These are phyloP conservation scores for Plagiodera versicolora DNA, from an alignment of 2,888 invertebrate genomes.

Conservation along the genomic window DNA sequence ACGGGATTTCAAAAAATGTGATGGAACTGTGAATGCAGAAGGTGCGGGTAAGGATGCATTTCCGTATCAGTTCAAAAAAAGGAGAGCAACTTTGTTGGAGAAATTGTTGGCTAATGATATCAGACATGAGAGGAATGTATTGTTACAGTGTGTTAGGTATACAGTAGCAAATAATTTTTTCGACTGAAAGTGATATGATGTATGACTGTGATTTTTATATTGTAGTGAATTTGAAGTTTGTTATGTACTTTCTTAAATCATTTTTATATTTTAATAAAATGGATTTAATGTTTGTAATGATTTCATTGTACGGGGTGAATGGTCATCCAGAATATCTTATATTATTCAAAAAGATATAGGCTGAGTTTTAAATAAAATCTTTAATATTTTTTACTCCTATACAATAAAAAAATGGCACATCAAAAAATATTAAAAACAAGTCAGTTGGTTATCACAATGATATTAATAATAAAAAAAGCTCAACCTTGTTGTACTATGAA, in stretches of 20 bases:
- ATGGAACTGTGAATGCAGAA: neutral
- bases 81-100: constrained; percentile 65
- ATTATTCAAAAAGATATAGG: too few species aligned
- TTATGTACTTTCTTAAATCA: too few species aligned
- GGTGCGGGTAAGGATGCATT: constrained; percentile 36
- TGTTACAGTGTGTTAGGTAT: constrained; percentile 84
- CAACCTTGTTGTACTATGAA: neutral
- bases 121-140: constrained; percentile 80
- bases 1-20: constrained; percentile 30
- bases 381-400: constrained; percentile 3
- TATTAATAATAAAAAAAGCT: constrained; percentile 15
- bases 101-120: constrained; percentile 78
- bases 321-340: too few species aligned
- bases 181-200: constrained; percentile 13
- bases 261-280: too few species aligned
- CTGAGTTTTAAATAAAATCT: neutral
- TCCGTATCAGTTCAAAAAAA: constrained; percentile 41
- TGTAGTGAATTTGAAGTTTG: too few species aligned
- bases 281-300: too few species aligned
- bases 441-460: constrained; percentile 22
- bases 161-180: constrained; percentile 79
- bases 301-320: too few species aligned
- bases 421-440: constrained; percentile 20
- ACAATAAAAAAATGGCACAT: constrained; percentile 22
- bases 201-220: too few species aligned